Percentiles rank a stretch among this genome's conserved stretches.
Conservation (phyloP, 2,113 vertebrate genomes). For the Mustela lutreola region DNA sequence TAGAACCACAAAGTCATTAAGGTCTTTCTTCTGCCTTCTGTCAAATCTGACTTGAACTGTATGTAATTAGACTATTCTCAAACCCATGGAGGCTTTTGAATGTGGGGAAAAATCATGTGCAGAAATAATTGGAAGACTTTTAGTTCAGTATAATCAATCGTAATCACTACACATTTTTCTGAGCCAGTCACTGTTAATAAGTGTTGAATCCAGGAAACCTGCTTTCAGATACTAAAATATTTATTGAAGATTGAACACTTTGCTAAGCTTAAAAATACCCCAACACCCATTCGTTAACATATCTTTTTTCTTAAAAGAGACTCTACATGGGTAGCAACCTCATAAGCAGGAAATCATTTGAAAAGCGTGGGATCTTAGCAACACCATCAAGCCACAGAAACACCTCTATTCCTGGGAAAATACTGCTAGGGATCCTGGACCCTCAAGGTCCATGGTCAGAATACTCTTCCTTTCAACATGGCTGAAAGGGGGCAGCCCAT, state of each 20-base stretch:
- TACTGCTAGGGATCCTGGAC: accelerated
- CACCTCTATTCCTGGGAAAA: neutral
- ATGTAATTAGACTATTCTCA: neutral
- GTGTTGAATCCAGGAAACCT: neutral
- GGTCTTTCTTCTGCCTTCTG: neutral
- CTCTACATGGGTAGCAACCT: neutral
- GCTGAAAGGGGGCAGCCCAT: neutral
- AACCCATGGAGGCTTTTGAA: neutral
- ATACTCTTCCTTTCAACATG: neutral
- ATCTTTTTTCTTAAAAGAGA: neutral
- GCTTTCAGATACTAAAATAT: neutral
- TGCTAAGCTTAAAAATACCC: neutral
- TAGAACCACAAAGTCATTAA: neutral
- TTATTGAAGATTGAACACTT: neutral
- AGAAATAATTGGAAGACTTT: neutral
- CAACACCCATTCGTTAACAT: neutral
- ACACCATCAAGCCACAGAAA: neutral
- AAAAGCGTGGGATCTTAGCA: neutral
- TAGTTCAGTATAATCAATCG: neutral
- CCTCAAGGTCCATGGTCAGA: neutral
- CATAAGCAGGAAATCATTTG: neutral
- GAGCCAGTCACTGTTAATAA: neutral
- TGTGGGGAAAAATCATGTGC: neutral
- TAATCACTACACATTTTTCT: neutral
- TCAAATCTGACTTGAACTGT: neutral